These are phyloP conservation scores for Fragum whitleyi DNA, from an alignment of 2,888 invertebrate genomes.

Conservation along the genomic window DNA sequence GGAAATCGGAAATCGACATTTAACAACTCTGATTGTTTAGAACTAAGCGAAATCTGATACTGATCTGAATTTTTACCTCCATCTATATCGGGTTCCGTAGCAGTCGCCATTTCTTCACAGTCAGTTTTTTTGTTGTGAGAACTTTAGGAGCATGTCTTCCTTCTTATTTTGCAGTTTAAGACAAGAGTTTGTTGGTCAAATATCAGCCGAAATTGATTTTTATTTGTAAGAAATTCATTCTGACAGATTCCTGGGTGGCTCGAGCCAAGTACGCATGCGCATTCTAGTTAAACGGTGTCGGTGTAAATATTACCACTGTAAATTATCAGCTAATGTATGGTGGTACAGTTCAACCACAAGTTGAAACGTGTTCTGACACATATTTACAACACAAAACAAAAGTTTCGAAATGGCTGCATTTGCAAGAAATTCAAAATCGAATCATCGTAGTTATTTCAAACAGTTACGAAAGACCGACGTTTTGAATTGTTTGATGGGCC, in stretches of 20 bases:
- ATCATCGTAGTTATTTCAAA: too few relatives aligned
- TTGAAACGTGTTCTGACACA: too few relatives aligned
- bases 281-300: neutral
- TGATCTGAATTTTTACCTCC: constrained; percentile 20
- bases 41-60: neutral
- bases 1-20: neutral
- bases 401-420: too few relatives aligned
- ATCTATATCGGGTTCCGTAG: constrained; percentile 42
- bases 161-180: neutral
- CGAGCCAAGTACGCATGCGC: constrained; percentile 52
- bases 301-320: neutral
- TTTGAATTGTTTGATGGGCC: too few relatives aligned
- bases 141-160: constrained; percentile 4
- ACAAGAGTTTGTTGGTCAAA: neutral
- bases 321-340: neutral
- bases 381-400: too few relatives aligned
- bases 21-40: neutral
- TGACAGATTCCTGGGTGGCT: constrained; percentile 57
- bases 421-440: too few relatives aligned
- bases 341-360: neutral
- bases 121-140: neutral
- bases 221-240: constrained; percentile 17
- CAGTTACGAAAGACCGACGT: too few relatives aligned
- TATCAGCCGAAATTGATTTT: neutral
- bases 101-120: constrained; percentile 41